Evolutionary conservation across 2,113 vertebrate genomes (phyloP), one percentile per base, ranked within the genome.

Genomic region (Rhadina sibilatrix): DNA sequence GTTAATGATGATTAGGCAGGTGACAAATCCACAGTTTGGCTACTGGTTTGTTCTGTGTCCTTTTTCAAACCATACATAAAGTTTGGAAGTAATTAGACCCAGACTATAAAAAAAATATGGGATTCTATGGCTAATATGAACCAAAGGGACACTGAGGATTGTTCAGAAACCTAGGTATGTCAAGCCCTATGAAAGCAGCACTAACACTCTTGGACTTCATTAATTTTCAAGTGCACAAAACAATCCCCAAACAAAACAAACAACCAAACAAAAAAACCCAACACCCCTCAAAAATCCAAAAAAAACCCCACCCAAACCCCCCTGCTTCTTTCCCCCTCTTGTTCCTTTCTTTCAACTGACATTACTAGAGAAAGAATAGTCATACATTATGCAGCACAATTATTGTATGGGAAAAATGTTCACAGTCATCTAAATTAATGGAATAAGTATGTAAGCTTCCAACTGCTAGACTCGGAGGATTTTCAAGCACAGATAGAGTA

Each of bases 381-480:
- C 46, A 88, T 93, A 20, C 22, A 90, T 96, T 94, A 82, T 84
- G 89, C 93, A 89, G 61, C 22, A 84, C 47, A 85, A 60, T 87
- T 70, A 87, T 94, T 95, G 65, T 71, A 46, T 76, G 54, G 33
- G 42, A 96, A 94, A 93, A 94, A 93, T 59, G 27, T 53, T 91
- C 82, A 83, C 15, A 87, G 83, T 92, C 65, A 53, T 81, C 63
- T 90, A 90, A 94, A 95, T 94, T 95, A 93, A 96, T 95, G 78
- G 89, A 87, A 64, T 93, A 90, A 93, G 44, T 76, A 40, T 96
- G 59, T 96, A 85, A 87, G 19, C 69, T 95, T 94, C 71, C 83
- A 94, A 89, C 76, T 82, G 69, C 40, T 95, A 75, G 91, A 79
- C 65, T 95, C 76, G 15, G 30, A 92, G 78, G 69, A 68, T 63